Percentiles rank a stretch among this genome's conserved stretches.
phyloP scores from a whole-genome alignment of 1,140 invertebrate genomes.

The Atta cephalotes region DNA sequence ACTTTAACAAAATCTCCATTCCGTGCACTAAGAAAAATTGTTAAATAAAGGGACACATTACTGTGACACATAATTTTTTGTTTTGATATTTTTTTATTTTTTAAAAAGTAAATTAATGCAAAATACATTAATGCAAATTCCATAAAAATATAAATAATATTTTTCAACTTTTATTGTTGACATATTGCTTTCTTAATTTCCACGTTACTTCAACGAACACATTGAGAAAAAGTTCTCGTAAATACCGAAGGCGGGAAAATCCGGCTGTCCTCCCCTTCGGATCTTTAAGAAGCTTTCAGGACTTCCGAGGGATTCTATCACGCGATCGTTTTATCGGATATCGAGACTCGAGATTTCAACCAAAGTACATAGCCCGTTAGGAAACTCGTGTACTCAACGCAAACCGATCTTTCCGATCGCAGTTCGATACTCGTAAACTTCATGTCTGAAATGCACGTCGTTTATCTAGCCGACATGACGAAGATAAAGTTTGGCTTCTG shows the following conservation, averaged over 20 bases:
- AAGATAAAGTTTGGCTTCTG: constrained; percentile 60
- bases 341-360: constrained; percentile 60
- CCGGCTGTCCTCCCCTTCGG: constrained; percentile 19
- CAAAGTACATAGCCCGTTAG: constrained; percentile 58
- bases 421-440: constrained; percentile 62
- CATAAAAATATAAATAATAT: neutral
- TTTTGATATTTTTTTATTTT: neutral
- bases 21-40: neutral
- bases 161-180: neutral
- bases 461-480: constrained; percentile 62
- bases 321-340: constrained; percentile 65
- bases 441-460: constrained; percentile 40
- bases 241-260: constrained; percentile 39
- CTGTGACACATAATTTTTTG: too few species aligned
- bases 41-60: neutral
- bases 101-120: neutral
- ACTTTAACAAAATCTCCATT: too few species aligned
- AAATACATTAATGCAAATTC: neutral
- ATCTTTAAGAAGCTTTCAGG: constrained; percentile 64
- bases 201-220: neutral
- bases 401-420: constrained; percentile 58
- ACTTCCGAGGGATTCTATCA: constrained; percentile 53
- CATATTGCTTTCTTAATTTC: constrained; percentile 5
- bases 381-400: constrained; percentile 60
- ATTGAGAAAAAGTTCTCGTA: neutral